Percentiles rank a stretch among this genome's conserved stretches.
Evolutionary conservation across 2,113 vertebrate species (phyloP).

Genomic region (Chaetops frenatus): DNA sequence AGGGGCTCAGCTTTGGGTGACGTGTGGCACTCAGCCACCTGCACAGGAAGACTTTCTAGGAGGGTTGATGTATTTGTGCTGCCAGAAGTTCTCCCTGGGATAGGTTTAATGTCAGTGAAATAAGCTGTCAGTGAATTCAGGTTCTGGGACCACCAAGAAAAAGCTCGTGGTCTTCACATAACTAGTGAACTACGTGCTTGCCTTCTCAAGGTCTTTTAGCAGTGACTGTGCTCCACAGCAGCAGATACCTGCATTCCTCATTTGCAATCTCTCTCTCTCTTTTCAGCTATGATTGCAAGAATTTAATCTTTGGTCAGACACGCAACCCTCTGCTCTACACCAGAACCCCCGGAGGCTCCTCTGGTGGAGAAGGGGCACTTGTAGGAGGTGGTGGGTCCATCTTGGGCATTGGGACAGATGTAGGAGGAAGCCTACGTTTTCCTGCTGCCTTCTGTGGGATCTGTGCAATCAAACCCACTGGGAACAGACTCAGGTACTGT

Average conservation of each 20-base stretch:
- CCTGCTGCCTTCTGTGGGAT: slow-evolving; percentile 76
- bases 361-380: slow-evolving; percentile 75
- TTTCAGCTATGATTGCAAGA: slow-evolving; percentile 72
- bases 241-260: background rate
- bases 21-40: rapidly evolving
- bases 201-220: background rate
- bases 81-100: background rate
- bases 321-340: slow-evolving; percentile 61
- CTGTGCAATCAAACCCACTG: slow-evolving; percentile 73
- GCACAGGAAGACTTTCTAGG: background rate
- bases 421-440: slow-evolving; percentile 75
- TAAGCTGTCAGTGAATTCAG: background rate
- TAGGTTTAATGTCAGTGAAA: background rate
- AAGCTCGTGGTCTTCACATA: background rate
- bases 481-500: slow-evolving; percentile 71
- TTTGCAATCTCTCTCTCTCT: background rate
- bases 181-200: background rate
- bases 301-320: slow-evolving; percentile 70
- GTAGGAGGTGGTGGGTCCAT: slow-evolving; percentile 70
- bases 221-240: background rate
- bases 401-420: slow-evolving; percentile 71
- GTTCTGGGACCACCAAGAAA: background rate
- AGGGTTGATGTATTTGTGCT: background rate
- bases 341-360: slow-evolving; percentile 70
- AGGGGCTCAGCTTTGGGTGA: background rate